Conservation (phyloP, 2,888 invertebrate genomes). For the Eurytoma adleriae region DNA sequence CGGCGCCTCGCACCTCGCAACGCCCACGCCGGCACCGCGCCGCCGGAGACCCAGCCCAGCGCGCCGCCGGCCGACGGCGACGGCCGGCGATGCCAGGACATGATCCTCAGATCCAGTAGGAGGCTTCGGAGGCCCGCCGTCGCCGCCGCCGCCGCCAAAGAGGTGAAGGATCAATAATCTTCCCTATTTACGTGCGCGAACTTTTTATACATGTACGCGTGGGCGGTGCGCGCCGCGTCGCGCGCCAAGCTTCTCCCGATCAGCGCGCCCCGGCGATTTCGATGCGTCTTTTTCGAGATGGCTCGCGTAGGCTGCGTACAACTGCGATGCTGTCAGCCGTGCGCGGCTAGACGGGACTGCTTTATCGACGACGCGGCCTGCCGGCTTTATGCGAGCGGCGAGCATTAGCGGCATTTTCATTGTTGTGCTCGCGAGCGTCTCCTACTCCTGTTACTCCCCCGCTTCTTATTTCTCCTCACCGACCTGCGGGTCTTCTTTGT, state of each 20-base stretch:
- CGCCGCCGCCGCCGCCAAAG: constrained; percentile 16
- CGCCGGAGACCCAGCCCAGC: neutral
- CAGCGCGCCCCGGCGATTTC: constrained; percentile 6
- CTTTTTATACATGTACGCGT: neutral
- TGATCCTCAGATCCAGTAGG: constrained; percentile 31
- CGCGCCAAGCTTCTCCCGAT: neutral
- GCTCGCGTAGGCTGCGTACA: neutral
- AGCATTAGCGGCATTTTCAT: too few species aligned
- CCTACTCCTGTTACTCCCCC: too few species aligned
- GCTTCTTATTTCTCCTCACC: too few species aligned
- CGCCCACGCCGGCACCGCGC: neutral
- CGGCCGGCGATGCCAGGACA: neutral
- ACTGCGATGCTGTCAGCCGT: neutral
- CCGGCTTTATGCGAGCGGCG: neutral
- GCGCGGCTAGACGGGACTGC: neutral
- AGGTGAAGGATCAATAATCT: constrained; percentile 44
- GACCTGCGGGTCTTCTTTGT: too few species aligned
- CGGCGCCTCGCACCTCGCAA: neutral
- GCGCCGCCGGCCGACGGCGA: neutral
- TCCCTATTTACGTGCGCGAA: neutral
- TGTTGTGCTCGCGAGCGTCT: too few species aligned
- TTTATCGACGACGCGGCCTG: neutral
- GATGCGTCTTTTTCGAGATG: neutral
- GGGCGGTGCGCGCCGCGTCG: constrained; percentile 10
- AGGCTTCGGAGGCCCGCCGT: neutral